Base-by-base conservation (phyloP, 1,140 invertebrate species). In the Aphis craccivora region DNA sequence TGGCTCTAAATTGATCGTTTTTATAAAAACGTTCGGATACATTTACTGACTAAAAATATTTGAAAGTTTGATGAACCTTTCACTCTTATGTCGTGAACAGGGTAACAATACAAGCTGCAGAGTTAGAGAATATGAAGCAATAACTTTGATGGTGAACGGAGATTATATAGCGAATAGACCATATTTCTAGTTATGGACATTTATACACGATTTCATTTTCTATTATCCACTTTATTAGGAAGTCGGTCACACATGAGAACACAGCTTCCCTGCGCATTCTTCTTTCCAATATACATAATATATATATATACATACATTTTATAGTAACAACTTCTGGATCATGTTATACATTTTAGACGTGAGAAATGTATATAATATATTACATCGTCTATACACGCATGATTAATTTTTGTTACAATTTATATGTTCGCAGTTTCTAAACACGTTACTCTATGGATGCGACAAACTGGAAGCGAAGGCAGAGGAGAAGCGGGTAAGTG, bases 371-470 rank as follows among this genome's bases (percentile, higher is more conserved):
- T 51, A 48, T n/a, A 67, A 83, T 84, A 30, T 48, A n/a, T 25
- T 87, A 86, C 25, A 87, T 48, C 45, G 7, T 87, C 43, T 51
- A 30, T 55, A 40, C 43, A 90, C 53, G 53, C 88, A 20, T 55
- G 35, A 60, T 60, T 60, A 43, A 90, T 90, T 60, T 90, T 51
- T 91, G 43, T 83, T 81, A n/a, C 45, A 86, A 76, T 93, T 83
- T 93, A 84, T 83, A 45, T 93, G 76, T 93, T 93, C n/a, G 48
- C 91, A 93, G 91, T 93, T 93, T 93, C 81, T 93, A 93, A 93
- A 93, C 48, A 93, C 91, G 51, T 93, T 93, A 93, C 91, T 93
- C 91, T 93, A 93, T 93, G 91, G 91, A 53, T 93, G 91, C 37
- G 91, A 93, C 76, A 93, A 93, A 86, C 81, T 93, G 91, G 91